A percentile compares a stretch with the other conserved stretches of the same genome.
Evolutionary conservation across 2,797 vertebrate genomes (phyloP).

Genomic region (Paguma larvata): DNA sequence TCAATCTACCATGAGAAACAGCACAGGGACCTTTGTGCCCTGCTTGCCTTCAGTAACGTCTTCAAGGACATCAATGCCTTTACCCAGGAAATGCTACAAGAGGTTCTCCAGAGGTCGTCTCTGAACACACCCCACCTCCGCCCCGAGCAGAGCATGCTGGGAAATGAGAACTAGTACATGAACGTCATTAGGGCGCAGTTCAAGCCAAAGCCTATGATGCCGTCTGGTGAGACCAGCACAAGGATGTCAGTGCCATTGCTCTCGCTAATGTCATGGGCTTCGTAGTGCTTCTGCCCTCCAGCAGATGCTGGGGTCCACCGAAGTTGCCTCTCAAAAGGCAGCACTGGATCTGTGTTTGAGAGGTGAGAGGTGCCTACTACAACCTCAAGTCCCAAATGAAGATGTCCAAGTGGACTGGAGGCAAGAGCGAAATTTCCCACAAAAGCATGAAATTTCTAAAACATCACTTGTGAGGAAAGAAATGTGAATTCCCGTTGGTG

Average conservation of each 20-base stretch:
- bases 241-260: slow-evolving; percentile 94
- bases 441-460: slow-evolving; percentile 94
- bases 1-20: slow-evolving; percentile 98
- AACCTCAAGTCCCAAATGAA: slow-evolving; percentile 95
- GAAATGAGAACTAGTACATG: slow-evolving; percentile 98
- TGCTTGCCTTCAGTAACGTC: slow-evolving; percentile 99
- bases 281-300: slow-evolving; percentile 98
- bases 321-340: slow-evolving; percentile 97
- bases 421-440: slow-evolving; percentile 94
- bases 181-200: slow-evolving; percentile 99
- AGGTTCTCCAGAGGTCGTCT: slow-evolving; percentile 98
- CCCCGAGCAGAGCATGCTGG: slow-evolving; percentile 98
- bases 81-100: slow-evolving; percentile 96
- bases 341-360: slow-evolving; percentile 98
- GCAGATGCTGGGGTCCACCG: slow-evolving; percentile 97
- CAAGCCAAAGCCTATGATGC: slow-evolving; percentile 98
- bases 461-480: slow-evolving; percentile 98
- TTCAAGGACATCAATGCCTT: slow-evolving; percentile 98
- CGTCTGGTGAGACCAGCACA: slow-evolving; percentile 99
- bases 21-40: slow-evolving; percentile 95
- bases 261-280: slow-evolving; percentile 96
- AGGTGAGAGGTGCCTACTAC: slow-evolving; percentile 97
- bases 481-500: slow-evolving; percentile 98
- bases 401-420: slow-evolving; percentile 94
- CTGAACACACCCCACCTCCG: slow-evolving; percentile 93